Evolutionary conservation across 2,797 vertebrate species (phyloP).

Genomic region (Lepus oiostolus): DNA sequence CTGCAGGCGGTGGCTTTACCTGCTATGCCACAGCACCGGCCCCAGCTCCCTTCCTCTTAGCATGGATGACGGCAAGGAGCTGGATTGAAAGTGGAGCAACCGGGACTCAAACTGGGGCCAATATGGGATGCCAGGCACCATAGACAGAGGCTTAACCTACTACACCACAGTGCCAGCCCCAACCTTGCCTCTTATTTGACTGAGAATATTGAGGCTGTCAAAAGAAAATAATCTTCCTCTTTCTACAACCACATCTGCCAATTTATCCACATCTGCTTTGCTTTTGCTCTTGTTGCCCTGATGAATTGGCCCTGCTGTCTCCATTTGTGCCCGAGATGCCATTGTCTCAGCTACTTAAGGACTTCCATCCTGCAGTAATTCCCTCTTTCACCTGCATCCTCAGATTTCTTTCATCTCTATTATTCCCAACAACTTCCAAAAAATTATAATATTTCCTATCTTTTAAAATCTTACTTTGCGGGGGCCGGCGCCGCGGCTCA

Average conservation of each 20-base stretch:
- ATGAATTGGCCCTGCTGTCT: background rate
- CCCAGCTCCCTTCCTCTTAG: no score
- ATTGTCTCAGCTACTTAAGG: background rate
- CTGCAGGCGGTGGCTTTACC: no score
- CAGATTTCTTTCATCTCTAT: background rate
- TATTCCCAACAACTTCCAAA: conserved; percentile 40
- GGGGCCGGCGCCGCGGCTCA: no score
- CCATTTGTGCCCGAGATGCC: background rate
- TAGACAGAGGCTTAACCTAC: no score
- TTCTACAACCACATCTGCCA: background rate
- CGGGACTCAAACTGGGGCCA: no score
- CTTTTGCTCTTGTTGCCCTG: background rate
- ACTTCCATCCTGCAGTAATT: background rate
- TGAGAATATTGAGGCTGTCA: conserved; percentile 9
- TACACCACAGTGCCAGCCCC: no score
- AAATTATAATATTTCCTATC: background rate
- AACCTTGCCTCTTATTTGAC: conserved; percentile 2
- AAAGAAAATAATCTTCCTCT: conserved; percentile 14
- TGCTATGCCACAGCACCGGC: no score
- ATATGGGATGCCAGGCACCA: no score
- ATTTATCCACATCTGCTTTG: background rate
- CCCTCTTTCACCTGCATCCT: background rate
- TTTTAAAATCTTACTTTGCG: background rate
- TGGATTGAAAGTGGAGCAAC: no score
- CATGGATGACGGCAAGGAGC: no score